These are phyloP conservation scores for Lampris incognitus DNA, from an alignment of 2,113 vertebrate genomes.

Conservation along the genomic window DNA sequence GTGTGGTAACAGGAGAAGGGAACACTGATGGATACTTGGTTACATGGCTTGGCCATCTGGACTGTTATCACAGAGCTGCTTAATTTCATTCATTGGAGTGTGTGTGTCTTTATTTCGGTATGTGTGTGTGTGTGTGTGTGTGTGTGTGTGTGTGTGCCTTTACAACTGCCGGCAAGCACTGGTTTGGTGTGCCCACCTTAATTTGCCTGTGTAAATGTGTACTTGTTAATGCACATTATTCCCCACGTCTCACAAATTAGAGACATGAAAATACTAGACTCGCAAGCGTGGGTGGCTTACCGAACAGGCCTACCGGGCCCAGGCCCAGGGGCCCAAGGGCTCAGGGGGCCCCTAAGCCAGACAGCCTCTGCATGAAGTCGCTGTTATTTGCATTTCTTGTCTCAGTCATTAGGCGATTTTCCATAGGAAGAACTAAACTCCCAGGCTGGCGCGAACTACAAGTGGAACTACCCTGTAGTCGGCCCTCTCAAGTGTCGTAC, in stretches of 20 bases:
- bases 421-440: too few relatives aligned
- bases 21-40: constrained; percentile 73
- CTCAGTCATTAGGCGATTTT: too few relatives aligned
- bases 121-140: constrained; percentile 34
- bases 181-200: constrained; percentile 6
- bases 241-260: constrained; percentile 40
- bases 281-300: too few relatives aligned
- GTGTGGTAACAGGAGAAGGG: constrained; percentile 55
- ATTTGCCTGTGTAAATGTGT: constrained; percentile 16
- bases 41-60: constrained; percentile 80
- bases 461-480: too few relatives aligned
- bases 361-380: too few relatives aligned
- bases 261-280: background rate
- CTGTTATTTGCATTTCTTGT: too few relatives aligned
- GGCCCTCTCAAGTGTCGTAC: too few relatives aligned
- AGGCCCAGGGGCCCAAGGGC: too few relatives aligned
- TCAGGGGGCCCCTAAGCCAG: too few relatives aligned
- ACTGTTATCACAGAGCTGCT: constrained; percentile 72
- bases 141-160: constrained; percentile 27
- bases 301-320: too few relatives aligned
- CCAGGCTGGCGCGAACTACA: too few relatives aligned
- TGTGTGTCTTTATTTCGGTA: background rate
- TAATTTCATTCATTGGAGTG: constrained; percentile 72
- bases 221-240: constrained; percentile 41
- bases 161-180: background rate